phyloP scores from a whole-genome alignment of 2,113 vertebrate genomes.

The Dipodomys merriami region DNA sequence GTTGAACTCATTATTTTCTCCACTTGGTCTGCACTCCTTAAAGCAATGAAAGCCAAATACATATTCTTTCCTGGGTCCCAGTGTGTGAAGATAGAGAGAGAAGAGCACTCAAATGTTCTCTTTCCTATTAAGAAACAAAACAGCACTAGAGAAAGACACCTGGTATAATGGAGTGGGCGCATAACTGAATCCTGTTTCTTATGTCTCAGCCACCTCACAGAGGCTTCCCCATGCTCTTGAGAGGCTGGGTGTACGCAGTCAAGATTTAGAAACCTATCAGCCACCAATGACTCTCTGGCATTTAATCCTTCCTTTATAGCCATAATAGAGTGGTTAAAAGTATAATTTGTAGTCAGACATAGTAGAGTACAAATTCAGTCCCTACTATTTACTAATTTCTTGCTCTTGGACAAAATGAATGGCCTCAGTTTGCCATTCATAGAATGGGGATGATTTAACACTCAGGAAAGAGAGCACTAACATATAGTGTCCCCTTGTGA shows the following conservation, averaged over 20 bases:
- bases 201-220: neutral
- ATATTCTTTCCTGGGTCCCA: slow-evolving; percentile 34
- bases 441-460: neutral
- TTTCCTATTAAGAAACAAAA: slow-evolving; percentile 12
- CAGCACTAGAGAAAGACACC: neutral
- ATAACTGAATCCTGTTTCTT: neutral
- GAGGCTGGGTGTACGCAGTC: neutral
- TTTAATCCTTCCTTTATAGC: neutral
- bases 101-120: neutral
- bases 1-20: slow-evolving; percentile 37
- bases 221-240: neutral
- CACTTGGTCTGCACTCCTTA: slow-evolving; percentile 21
- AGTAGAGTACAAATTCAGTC: neutral
- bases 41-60: slow-evolving; percentile 46
- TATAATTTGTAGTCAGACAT: neutral
- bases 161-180: neutral
- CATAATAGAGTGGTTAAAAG: neutral
- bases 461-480: neutral
- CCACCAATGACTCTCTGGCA: neutral
- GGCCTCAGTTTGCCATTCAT: neutral
- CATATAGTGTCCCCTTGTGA: neutral
- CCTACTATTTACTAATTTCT: slow-evolving; percentile 6
- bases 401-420: slow-evolving; percentile 1
- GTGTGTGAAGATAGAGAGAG: neutral
- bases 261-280: slow-evolving; percentile 6